Percentiles rank a stretch among this genome's conserved stretches.
Conservation (phyloP, 2,797 vertebrate genomes). For the Poeciliopsis presidionis region DNA sequence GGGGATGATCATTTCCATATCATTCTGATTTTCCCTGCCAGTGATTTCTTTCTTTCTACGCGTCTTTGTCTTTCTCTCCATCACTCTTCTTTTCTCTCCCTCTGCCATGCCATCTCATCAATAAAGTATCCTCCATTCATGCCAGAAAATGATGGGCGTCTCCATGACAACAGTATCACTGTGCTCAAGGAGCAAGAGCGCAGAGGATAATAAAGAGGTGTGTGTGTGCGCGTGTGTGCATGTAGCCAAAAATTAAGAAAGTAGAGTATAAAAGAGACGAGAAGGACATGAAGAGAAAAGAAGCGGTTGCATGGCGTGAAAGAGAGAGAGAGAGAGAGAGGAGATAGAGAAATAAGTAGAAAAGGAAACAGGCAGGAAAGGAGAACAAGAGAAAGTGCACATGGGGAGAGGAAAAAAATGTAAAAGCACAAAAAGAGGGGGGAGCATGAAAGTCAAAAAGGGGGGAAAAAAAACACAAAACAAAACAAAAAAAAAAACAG, state of each 20-base stretch:
- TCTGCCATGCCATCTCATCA: conserved; percentile 79
- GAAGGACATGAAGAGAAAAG: conserved; percentile 10
- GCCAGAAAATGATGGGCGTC: conserved; percentile 84
- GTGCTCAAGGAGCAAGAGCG: conserved; percentile 69
- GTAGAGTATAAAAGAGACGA: neutral
- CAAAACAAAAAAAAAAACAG: neutral
- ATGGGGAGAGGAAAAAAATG: conserved; percentile 1
- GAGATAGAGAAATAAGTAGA: conserved; percentile 41
- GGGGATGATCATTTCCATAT: conserved; percentile 62
- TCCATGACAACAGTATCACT: conserved; percentile 86
- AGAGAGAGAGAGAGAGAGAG: neutral
- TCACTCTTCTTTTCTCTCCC: conserved; percentile 58
- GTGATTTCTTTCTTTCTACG: conserved; percentile 36
- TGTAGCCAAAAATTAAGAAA: conserved; percentile 23
- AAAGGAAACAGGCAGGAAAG: conserved; percentile 31
- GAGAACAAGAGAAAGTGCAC: conserved; percentile 21
- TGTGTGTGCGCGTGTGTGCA: neutral
- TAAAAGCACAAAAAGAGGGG: conserved; percentile 10
- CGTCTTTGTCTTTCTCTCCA: conserved; percentile 55
- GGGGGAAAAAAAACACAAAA: conserved; percentile 25
- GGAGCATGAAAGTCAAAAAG: conserved; percentile 19
- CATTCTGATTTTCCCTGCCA: conserved; percentile 53
- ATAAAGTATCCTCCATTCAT: conserved; percentile 85
- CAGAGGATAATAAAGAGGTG: conserved; percentile 36
- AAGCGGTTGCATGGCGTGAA: neutral